Evolutionary conservation across 2,797 vertebrate genomes (phyloP).

Genomic region (Anguilla pacifica): DNA sequence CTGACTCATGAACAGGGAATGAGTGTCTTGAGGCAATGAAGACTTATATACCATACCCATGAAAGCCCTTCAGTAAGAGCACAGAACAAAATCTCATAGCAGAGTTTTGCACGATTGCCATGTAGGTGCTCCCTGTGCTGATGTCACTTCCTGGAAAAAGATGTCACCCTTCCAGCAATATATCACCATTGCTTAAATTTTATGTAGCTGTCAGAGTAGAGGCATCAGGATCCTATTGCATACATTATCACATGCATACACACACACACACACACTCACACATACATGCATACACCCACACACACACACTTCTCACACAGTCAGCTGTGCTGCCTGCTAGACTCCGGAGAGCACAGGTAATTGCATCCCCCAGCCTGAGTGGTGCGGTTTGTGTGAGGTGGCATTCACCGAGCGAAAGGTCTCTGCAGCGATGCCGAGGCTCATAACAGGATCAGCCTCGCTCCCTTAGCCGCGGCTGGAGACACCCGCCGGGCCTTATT

Average conservation of each 20-base stretch:
- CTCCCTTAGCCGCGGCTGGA: constrained; percentile 18
- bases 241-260: not conserved
- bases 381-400: constrained; percentile 23
- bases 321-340: not conserved
- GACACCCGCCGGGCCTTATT: constrained; percentile 19
- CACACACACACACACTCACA: not conserved
- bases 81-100: not conserved
- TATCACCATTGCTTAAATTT: not conserved
- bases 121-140: not conserved
- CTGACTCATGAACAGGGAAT: constrained; percentile 25
- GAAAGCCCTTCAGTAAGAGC: constrained; percentile 13
- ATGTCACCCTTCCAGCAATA: constrained; percentile 18
- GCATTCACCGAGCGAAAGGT: constrained; percentile 33
- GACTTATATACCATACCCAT: constrained; percentile 27
- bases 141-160: constrained; percentile 22
- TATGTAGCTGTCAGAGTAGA: not conserved
- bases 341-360: constrained; percentile 11
- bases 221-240: not conserved
- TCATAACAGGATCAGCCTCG: constrained; percentile 10
- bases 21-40: constrained; percentile 28
- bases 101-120: not conserved
- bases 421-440: constrained; percentile 1
- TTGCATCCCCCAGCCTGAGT: constrained; percentile 9
- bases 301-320: not conserved
- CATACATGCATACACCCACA: not conserved